A percentile compares a stretch with the other conserved stretches of the same genome.
phyloP scores from a whole-genome alignment of 2,888 invertebrate genomes.

The Drosophila neutralis region DNA sequence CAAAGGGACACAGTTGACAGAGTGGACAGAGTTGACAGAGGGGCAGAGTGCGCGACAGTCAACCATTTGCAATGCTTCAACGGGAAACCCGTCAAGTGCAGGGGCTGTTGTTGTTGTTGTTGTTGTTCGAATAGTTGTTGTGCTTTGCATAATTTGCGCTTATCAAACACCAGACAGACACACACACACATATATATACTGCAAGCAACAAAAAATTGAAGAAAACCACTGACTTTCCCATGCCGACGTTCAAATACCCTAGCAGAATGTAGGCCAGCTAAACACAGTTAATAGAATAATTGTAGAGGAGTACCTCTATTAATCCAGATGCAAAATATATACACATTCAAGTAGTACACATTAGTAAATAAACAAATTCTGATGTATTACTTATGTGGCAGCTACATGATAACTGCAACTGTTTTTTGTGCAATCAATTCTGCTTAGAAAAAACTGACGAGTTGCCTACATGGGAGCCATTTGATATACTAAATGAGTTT shows the following conservation, averaged over 20 bases:
- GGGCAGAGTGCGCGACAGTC: constrained; percentile 23
- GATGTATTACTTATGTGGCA: no score
- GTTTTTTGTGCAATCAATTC: not conserved
- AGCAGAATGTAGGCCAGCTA: not conserved
- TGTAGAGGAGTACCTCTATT: not conserved
- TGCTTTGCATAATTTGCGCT: constrained; percentile 59
- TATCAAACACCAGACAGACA: constrained; percentile 49
- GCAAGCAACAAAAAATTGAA: not conserved
- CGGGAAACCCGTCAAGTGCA: constrained; percentile 53
- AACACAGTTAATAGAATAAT: not conserved
- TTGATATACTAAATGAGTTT: not conserved
- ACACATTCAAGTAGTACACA: not conserved
- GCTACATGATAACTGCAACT: not conserved
- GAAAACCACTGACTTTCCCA: constrained; percentile 11
- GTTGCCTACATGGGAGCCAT: not conserved
- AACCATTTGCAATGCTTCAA: constrained; percentile 51
- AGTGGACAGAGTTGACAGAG: not conserved
- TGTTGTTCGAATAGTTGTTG: constrained; percentile 15
- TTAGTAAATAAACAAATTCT: no score
- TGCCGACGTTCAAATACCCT: not conserved
- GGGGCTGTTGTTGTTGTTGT: constrained; percentile 19
- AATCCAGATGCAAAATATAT: not conserved
- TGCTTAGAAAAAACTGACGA: not conserved
- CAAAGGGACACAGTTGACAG: not conserved
- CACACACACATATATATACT: not conserved